Evolutionary conservation across 2,797 vertebrate species (phyloP), one percentile per base, ranked within the genome.

Genomic region (Sebastes hubbsi): DNA sequence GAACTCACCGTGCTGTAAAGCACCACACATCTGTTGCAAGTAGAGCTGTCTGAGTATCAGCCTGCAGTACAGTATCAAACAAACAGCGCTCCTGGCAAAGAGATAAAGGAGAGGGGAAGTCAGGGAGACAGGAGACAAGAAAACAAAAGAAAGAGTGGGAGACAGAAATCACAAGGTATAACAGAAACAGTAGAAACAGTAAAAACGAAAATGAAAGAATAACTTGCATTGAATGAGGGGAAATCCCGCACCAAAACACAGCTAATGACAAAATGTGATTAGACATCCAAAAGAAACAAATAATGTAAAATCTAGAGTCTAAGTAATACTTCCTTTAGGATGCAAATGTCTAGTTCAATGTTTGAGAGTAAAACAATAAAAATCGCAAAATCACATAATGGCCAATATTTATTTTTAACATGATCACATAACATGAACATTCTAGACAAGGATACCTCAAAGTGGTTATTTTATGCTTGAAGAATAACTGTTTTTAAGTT

Each of bases 21-120:
- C 98, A 99, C 98, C 98, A 99, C 0, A 95, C 93, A 65, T 99
- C 98, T 91, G 97, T 90, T 32, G 97, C 97, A 32, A 99, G 90
- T 6, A 99, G 83, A 73, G 97, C 95, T 0, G 96, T 96, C 79
- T 97, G 96, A 82, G 94, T 96, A 34, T 96, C 97, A 34, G 95
- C 71, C 88, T 97, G 93, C 60, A 99, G 94, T 9, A 99, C 93
- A 5, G 95, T 95, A 6, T 92, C 83, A 64, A 98, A 72, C 70
- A 99, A 92, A 73, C 96, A 95, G 10, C 4, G 13, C 71, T 99
- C 98, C 98, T 99, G 82, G 64, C 20, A 75, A 56, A 60, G 1
- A 60, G 32, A 81, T 69, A 55, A 60, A 30, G 1, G 8, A 60
- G 25, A 67, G 12, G 16, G 68, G 52, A 75, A 60, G 16, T 67